Evolutionary conservation across 2,888 invertebrate species (phyloP), one percentile per base, ranked within the genome.

Genomic region (Rhorus exstirpatorius): DNA sequence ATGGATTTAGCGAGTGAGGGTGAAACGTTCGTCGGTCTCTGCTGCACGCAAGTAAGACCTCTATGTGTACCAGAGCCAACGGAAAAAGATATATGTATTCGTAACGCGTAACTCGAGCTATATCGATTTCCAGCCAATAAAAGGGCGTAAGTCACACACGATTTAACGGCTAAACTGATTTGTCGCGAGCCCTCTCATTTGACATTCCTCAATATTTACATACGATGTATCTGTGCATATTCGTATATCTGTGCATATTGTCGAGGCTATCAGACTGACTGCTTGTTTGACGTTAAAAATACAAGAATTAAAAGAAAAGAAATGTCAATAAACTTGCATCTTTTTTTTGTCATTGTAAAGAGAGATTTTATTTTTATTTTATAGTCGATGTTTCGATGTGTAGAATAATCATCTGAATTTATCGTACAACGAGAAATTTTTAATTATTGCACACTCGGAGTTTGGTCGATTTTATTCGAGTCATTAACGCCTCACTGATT

Each of bases 41-140:
- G 63, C 31, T 79, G 79, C 75, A 74, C 71, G 68, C 72, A 68
- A 68, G 49, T 38, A 12, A 63, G 24, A 58, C 26, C 26, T 72
- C 35, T 58, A n/a, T 46, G 8, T 21, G 24, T 19, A 51, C 12
- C 58, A 44, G 41, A 81, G 24, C 61, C 41, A 60, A 77, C 58
- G 51, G 41, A 53, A 63, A 70, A 41, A 24, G 55, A 68, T 21
- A 67, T 17, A n/a, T 26, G 35, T 77, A 76, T 77, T 71, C 79
- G 44, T 83, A 78, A 68, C 77, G 75, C 72, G 76, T 81, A 72
- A 67, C 70, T 72, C 77, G 44, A 71, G 26, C 46, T 49, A 77
- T 80, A 60, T 17, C 17, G 17, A 53, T 38, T 53, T 19, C 1
- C 4, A 10, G 0, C 8, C 31, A 68, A 68, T 21, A 68, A 24